phyloP scores from a whole-genome alignment of 2,888 invertebrate species.

The Cheilosia impressa region DNA sequence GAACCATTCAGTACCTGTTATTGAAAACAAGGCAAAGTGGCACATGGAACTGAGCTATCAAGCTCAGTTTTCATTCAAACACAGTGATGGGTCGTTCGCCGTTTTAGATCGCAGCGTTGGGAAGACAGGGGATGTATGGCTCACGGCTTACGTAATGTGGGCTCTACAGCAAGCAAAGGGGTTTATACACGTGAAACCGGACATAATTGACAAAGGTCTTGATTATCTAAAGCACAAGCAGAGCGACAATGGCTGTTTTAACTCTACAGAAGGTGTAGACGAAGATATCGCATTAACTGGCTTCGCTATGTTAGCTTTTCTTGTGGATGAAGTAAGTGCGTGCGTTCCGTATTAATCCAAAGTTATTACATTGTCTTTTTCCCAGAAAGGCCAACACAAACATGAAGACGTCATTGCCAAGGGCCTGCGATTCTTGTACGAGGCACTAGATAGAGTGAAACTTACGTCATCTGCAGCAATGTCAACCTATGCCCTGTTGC shows the following conservation, averaged over 20 bases:
- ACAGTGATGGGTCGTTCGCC: constrained; percentile 94
- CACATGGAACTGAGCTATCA: constrained; percentile 94
- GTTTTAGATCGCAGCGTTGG: constrained; percentile 86
- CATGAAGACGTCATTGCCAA: neutral
- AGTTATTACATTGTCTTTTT: neutral
- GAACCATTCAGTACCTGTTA: constrained; percentile 87
- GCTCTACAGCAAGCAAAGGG: constrained; percentile 84
- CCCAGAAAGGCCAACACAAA: neutral
- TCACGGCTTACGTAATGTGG: constrained; percentile 92
- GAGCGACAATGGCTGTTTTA: neutral
- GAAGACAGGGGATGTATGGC: constrained; percentile 88
- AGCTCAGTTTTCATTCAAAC: constrained; percentile 93
- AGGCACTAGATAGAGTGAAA: neutral
- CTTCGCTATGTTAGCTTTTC: neutral
- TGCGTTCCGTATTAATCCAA: neutral
- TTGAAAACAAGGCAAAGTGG: constrained; percentile 85
- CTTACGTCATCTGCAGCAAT: neutral
- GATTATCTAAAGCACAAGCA: neutral
- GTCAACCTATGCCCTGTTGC: neutral
- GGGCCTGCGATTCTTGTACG: neutral
- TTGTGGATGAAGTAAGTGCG: neutral
- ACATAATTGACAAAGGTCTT: neutral
- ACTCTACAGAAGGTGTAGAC: neutral
- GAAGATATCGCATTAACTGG: neutral
- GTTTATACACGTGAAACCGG: neutral